Evolutionary conservation across 2,113 vertebrate species (phyloP).

Genomic region (Dicentrarchus labrax): DNA sequence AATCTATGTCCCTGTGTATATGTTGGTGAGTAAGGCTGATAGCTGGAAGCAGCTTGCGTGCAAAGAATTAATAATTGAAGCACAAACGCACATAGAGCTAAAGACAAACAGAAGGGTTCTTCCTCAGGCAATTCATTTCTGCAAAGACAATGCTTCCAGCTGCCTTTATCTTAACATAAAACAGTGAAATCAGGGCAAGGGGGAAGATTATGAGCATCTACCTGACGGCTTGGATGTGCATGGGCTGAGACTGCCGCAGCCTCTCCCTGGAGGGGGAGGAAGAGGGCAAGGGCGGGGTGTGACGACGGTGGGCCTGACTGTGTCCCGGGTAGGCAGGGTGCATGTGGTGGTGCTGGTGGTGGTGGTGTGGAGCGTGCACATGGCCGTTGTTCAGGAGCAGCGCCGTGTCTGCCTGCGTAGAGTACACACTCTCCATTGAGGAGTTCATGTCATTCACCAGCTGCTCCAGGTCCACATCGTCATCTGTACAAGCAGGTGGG

Average conservation of each 20-base stretch:
- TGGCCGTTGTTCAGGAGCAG: slow-evolving; percentile 91
- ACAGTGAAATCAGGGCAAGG: slow-evolving; percentile 1
- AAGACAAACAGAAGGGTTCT: not conserved
- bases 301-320: slow-evolving; percentile 60
- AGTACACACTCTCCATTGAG: slow-evolving; percentile 91
- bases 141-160: not conserved
- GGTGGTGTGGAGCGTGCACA: slow-evolving; percentile 60
- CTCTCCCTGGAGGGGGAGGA: slow-evolving; percentile 81
- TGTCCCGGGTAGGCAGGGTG: slow-evolving; percentile 66
- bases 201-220: slow-evolving; percentile 67
- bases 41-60: not conserved
- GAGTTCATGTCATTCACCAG: slow-evolving; percentile 96
- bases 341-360: slow-evolving; percentile 55
- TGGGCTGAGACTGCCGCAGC: slow-evolving; percentile 91
- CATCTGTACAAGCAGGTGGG: slow-evolving; percentile 82
- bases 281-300: slow-evolving; percentile 2
- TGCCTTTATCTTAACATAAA: not conserved
- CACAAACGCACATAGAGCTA: not conserved
- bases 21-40: not conserved
- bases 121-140: slow-evolving; percentile 2
- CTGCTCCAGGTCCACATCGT: slow-evolving; percentile 94
- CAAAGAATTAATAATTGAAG: not conserved
- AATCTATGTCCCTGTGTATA: not conserved
- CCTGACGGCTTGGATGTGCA: slow-evolving; percentile 94
- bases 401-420: slow-evolving; percentile 87